Conservation (phyloP, 2,797 vertebrate species). For the Bradypus variegatus region DNA sequence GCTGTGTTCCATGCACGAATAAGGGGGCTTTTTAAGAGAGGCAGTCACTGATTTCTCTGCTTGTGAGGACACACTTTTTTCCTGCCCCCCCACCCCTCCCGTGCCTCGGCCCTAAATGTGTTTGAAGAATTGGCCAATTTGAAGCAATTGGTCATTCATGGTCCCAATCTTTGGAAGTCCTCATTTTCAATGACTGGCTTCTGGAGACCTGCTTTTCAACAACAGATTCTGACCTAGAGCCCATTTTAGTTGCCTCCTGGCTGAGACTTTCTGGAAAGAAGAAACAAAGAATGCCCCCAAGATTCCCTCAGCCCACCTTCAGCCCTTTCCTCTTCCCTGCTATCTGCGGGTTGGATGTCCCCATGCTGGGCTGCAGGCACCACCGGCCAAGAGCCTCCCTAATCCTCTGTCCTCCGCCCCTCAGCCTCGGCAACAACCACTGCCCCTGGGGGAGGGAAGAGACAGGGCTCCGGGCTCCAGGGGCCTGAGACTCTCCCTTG, state of each 20-base stretch:
- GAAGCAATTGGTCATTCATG: accelerated
- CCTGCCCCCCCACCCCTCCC: accelerated
- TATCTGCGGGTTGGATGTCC: not conserved
- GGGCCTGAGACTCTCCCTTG: not conserved
- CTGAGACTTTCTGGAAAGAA: not conserved
- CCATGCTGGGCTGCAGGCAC: not conserved
- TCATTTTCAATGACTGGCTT: not conserved
- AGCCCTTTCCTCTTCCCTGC: not conserved
- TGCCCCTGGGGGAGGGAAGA: not conserved
- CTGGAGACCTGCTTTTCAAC: not conserved
- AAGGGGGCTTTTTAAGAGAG: not conserved
- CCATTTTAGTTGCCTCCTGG: not conserved
- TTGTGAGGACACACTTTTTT: not conserved
- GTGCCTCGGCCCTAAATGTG: not conserved
- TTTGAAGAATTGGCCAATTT: not conserved
- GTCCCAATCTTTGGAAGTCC: not conserved
- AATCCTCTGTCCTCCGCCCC: not conserved
- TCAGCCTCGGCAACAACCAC: not conserved
- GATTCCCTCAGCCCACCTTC: not conserved
- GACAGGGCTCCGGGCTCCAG: not conserved
- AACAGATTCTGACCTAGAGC: not conserved
- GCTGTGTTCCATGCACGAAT: no score
- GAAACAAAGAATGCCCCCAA: not conserved
- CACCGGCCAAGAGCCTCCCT: not conserved
- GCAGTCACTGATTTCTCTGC: not conserved